Base-by-base conservation (phyloP, 2,888 invertebrate species). In the Parasteatoda lunata region DNA sequence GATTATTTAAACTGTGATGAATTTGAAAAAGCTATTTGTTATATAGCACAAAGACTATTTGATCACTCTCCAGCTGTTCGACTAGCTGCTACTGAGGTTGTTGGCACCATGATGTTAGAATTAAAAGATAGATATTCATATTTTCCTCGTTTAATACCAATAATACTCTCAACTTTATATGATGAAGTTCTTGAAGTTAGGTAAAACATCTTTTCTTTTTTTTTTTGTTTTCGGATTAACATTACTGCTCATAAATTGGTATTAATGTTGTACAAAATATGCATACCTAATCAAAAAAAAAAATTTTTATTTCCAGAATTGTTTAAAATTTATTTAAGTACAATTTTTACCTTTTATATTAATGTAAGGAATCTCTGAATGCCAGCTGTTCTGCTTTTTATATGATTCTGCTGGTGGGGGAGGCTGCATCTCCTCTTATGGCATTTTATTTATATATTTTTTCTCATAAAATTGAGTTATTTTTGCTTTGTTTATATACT, bases 71-170 rank as follows among this genome's bases (percentile, higher is more conserved):
- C 95, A 0, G 92, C 94, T 84, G 97, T 98, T 0, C 94, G 98
- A 71, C 92, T 91, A 89, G 95, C 96, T 89, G 95, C 97, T 4
- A 95, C 95, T 0, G 92, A 94, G 90, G 95, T 96, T 90, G 95
- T 96, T 0, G 96, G 96, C 4, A 93, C 93, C 70, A 96, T 97
- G 96, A 93, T 97, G 91, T 91, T 96, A 49, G 94, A 94, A 80
- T 94, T 97, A 83, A 93, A 93, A 77, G 97, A 98, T 91, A 93
- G 98, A 90, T 98, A 98, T 91, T 97, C 97, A 0, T 97, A 95
- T 92, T 97, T 96, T 93, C 95, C 95, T 91, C 95, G 95, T 90
- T 94, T 98, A 90, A 93, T 98, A 89, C 98, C 98, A 0, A 92
- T 98, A 11, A 92, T 97, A 4, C 92, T 98, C 59, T 96, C 97